Base-by-base conservation (phyloP, 2,797 vertebrate species). In the Onychomys arenicola region DNA sequence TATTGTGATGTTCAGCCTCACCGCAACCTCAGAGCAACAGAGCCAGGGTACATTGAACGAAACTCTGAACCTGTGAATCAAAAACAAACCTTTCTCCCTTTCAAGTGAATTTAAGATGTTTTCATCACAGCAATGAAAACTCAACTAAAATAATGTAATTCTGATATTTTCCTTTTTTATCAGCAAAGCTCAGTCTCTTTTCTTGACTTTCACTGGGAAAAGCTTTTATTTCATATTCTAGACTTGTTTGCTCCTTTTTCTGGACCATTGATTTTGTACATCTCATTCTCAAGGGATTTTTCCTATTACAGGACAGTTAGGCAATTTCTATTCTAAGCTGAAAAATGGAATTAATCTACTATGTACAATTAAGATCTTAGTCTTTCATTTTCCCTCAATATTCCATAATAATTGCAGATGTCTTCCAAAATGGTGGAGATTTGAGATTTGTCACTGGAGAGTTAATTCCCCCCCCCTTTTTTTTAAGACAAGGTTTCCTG, bases 401-500 rank as follows among this genome's bases (percentile, higher is more conserved):
- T 83, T 95, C 86, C 43, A 9, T 89, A 82, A 85, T 83, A 84
- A 46, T 89, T 37, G 2, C 1, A 52, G 78, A 21, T 91, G 3
- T 91, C 85, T 95, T 97, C 78, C 88, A 86, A 94, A 93, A 88
- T 85, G 34, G 63, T 63, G 46, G 59, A 61, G 21, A 61, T 61
- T 23, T 23, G 14, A 40, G 8, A 73, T 88, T 57, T 69, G 13
- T 84, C 23, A 49, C 34, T 61, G 63, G 17, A 67, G 1, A 85
- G 34, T 71, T 23, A 71, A 52, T 63, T 78, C 43, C n/a, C n/a
- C n/a, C n/a, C n/a, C n/a, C 59, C 13, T 12, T 43, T 2, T 46
- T n/a, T n/a, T n/a, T n/a, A n/a, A n/a, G 63, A 25, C 32, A 55
- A 57, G 34, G 5, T 52, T 6, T 52, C 21, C 37, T 5, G 2